Evolutionary conservation across 1,140 invertebrate species (phyloP), one percentile per base, ranked within the genome.

Genomic region (Scylla paramamosain): DNA sequence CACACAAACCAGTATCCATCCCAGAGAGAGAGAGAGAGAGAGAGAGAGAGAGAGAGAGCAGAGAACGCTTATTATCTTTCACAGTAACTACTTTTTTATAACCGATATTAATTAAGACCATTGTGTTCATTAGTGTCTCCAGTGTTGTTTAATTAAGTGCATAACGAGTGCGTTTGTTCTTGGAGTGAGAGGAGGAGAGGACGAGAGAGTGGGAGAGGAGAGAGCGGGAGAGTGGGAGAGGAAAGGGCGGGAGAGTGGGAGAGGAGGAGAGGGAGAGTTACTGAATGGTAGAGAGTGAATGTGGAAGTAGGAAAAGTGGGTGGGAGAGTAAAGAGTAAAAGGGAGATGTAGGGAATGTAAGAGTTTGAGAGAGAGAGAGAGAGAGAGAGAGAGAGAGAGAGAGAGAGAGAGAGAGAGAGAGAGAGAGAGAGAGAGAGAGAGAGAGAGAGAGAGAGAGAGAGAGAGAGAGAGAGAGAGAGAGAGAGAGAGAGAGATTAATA

Each of bases 331-430:
- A 39, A 39, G 39, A 39, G 39, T 2, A n/a, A n/a, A n/a, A n/a
- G n/a, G n/a, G n/a, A n/a, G n/a, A n/a, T n/a, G n/a, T n/a, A n/a
- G n/a, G n/a, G n/a, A n/a, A n/a, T n/a, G n/a, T n/a, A n/a, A n/a
- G n/a, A n/a, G n/a, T n/a, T n/a, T n/a, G 20, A n/a, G 6, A n/a
- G 52, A 20, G 67, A n/a, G 67, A 77, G 67, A 25, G 67, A n/a
- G 67, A 77, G 67, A 77, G 67, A 77, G 67, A n/a, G 67, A 77
- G 67, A 77, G 67, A 77, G 67, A 77, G 67, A 25, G 67, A n/a
- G 67, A 77, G 25, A 59, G 25, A 77, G 67, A n/a, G 67, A 77
- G 25, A 77, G 25, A 77, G 67, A 77, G 67, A 77, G 67, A 77
- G 25, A n/a, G 25, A n/a, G 67, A n/a, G 67, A 77, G 67, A 77